Evolutionary conservation across 2,113 vertebrate genomes (phyloP).

Genomic region (Oreocharis arfaki): DNA sequence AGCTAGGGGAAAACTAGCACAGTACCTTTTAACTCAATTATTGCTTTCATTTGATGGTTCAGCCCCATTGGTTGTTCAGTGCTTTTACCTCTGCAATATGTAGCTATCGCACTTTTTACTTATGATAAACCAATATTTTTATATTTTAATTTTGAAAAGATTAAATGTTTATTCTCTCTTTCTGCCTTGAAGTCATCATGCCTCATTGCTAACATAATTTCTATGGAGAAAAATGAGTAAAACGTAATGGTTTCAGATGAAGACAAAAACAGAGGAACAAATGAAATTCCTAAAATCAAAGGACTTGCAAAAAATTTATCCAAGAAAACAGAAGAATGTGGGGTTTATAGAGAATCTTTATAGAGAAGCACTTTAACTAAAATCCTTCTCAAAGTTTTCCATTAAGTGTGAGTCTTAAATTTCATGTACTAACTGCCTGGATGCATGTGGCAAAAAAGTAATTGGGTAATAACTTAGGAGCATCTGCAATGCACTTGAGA

Average conservation of each 20-base stretch:
- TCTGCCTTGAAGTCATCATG: neutral
- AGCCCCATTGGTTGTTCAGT: neutral
- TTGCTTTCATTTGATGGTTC: neutral
- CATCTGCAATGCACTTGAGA: neutral
- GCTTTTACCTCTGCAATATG: neutral
- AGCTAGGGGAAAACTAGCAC: neutral
- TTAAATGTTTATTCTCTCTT: neutral
- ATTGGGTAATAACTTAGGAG: constrained; percentile 51
- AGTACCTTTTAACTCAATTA: neutral
- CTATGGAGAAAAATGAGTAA: neutral
- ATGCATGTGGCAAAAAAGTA: constrained; percentile 10
- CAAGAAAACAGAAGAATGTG: neutral
- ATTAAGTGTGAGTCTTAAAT: neutral
- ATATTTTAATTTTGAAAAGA: neutral
- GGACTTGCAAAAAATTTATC: neutral
- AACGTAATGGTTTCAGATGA: neutral
- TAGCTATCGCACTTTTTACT: neutral
- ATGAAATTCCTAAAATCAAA: neutral
- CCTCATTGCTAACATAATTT: neutral
- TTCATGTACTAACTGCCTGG: neutral
- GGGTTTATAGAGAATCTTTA: too few relatives aligned
- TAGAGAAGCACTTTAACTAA: neutral
- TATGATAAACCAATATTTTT: neutral
- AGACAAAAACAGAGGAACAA: neutral
- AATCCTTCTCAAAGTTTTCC: neutral